Base-by-base conservation (phyloP, 1,140 invertebrate species). In the Lepidurus arcticus region DNA sequence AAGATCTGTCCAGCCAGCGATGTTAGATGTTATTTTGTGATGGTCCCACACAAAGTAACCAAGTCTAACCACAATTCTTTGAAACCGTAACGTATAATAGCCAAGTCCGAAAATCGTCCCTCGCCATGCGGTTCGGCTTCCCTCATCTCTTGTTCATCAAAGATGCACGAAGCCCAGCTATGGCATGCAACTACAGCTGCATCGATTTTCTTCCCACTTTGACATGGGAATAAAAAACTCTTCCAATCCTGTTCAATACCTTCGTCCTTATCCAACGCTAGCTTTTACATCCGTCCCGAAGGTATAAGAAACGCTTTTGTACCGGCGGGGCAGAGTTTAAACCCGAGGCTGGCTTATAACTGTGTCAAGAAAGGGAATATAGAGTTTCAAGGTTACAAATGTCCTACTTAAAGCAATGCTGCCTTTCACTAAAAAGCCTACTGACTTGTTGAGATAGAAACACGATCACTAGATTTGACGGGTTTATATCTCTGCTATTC, bases 81-180 rank as follows among this genome's bases (percentile, higher is more conserved):
- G 21, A 21, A 65, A n/a, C 21, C 21, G 53, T 9, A 7, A 11
- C 21, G 16, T 4, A 13, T n/a, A 65, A 21, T 21, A n/a, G 16
- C 13, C 4, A 65, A 65, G 53, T 65, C 53, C 53, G 53, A 65
- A n/a, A 65, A 65, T 65, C 8, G 53, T 13, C 16, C 13, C 53
- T 65, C 21, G 10, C 53, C 6, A 13, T 65, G 53, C 13, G 53
- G 53, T 65, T 65, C 1, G 53, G 53, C n/a, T 65, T 65, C 53
- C 47, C 53, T 65, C 53, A 65, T 65, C 53, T 65, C 13, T 21
- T n/a, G 21, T 65, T 65, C 53, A 65, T 65, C 53, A 65, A 65
- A 9, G 53, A 65, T 65, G 53, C 53, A 65, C 53, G 53, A 65
- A 65, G 53, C 53, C 53, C 53, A 65, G 53, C 53, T 21, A 16